These are phyloP conservation scores for Cryptoleucopteryx plumbea DNA, from an alignment of 2,113 vertebrate species.

Conservation along the genomic window DNA sequence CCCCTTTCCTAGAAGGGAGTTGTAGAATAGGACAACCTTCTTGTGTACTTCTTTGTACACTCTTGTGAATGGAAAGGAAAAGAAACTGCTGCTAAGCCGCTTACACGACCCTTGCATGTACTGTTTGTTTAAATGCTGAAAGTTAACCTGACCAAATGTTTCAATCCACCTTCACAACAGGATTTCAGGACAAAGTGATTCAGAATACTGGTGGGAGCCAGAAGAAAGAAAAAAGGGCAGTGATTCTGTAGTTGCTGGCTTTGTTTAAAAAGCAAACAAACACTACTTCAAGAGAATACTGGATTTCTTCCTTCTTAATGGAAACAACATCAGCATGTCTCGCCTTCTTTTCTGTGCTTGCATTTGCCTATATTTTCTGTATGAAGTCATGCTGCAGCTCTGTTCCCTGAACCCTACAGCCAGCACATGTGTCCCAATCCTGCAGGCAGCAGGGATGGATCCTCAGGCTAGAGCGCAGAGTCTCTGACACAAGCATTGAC, in stretches of 20 bases:
- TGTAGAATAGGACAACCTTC: not conserved
- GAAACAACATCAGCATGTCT: not conserved
- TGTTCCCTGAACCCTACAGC: accelerated
- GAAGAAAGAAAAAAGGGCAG: not conserved
- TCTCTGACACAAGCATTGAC: not conserved
- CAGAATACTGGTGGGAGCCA: not conserved
- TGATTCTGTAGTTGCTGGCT: not conserved
- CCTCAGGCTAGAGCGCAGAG: accelerated
- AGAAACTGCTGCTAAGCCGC: not conserved
- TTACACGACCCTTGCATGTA: not conserved
- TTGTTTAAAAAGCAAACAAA: not conserved
- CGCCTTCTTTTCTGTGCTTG: not conserved
- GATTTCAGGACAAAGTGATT: not conserved
- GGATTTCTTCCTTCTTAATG: not conserved
- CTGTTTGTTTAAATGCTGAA: not conserved
- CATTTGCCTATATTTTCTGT: not conserved
- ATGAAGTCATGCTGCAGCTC: accelerated
- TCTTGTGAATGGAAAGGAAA: not conserved
- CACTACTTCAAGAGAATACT: not conserved
- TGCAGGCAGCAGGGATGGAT: not conserved
- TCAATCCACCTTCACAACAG: not conserved
- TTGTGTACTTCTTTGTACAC: not conserved
- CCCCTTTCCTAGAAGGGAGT: not conserved
- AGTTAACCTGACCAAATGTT: not conserved
- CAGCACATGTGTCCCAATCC: accelerated